Evolutionary conservation across 2,113 vertebrate species (phyloP).

Genomic region (Coreoperca whiteheadi): DNA sequence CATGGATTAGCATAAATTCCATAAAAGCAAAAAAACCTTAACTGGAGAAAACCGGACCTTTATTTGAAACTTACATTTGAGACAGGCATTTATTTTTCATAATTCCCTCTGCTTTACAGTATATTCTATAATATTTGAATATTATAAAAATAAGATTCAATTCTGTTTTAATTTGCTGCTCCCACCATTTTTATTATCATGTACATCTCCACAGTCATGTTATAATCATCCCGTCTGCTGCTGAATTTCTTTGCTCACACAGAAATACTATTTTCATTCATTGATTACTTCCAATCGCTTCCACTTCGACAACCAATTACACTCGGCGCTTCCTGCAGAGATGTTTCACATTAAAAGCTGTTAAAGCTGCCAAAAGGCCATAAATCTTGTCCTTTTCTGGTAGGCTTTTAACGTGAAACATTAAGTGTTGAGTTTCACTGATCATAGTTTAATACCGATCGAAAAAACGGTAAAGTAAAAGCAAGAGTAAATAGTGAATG

Average conservation of each 20-base stretch:
- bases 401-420: neutral
- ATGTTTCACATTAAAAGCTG: slow-evolving; percentile 12
- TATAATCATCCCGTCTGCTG: neutral
- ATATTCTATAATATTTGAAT: neutral
- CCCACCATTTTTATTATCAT: neutral
- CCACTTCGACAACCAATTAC: neutral
- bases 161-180: neutral
- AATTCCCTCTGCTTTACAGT: neutral
- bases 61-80: neutral
- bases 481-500: neutral
- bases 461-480: neutral
- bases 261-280: slow-evolving; percentile 18
- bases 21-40: neutral
- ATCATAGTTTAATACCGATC: neutral
- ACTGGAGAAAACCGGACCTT: neutral
- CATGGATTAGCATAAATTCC: neutral
- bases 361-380: neutral
- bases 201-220: neutral
- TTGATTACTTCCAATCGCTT: neutral
- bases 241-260: neutral
- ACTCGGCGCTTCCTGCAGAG: neutral
- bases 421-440: neutral
- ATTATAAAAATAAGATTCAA: no score
- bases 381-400: neutral
- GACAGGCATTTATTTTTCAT: neutral